phyloP scores from a whole-genome alignment of 2,888 invertebrate species.

The Limulus polyphemus region DNA sequence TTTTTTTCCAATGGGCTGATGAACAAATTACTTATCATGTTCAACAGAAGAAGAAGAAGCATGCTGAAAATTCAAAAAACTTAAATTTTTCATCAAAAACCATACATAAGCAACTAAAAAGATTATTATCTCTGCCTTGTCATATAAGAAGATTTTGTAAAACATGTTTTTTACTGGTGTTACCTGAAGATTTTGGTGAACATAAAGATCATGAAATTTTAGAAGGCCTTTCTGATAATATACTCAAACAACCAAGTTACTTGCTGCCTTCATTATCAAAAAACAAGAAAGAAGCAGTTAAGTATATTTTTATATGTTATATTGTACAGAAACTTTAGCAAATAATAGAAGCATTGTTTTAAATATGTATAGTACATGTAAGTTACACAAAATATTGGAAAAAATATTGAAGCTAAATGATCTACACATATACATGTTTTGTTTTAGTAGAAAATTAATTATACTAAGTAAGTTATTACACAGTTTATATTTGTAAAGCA shows the following conservation, averaged over 20 bases:
- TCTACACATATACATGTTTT: too few relatives aligned
- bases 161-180: conserved; percentile 33
- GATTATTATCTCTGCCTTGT: too few relatives aligned
- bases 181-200: conserved; percentile 27
- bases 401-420: too few relatives aligned
- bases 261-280: conserved; percentile 55
- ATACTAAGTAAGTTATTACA: too few relatives aligned
- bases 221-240: conserved; percentile 24
- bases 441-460: too few relatives aligned
- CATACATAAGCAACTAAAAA: not conserved
- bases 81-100: conserved; percentile 42
- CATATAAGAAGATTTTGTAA: conserved; percentile 30
- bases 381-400: too few relatives aligned
- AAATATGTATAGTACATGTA: too few relatives aligned
- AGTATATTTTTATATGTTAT: not conserved
- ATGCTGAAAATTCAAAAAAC: conserved; percentile 41
- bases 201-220: conserved; percentile 30
- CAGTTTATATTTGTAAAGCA: too few relatives aligned
- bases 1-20: conserved; percentile 50
- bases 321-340: too few relatives aligned
- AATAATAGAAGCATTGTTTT: too few relatives aligned
- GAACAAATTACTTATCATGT: conserved; percentile 40
- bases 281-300: conserved; percentile 59
- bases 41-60: conserved; percentile 40
- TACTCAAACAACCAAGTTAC: conserved; percentile 30